Base-by-base conservation (phyloP, 1,140 invertebrate genomes). In the Drosophila suzukii region DNA sequence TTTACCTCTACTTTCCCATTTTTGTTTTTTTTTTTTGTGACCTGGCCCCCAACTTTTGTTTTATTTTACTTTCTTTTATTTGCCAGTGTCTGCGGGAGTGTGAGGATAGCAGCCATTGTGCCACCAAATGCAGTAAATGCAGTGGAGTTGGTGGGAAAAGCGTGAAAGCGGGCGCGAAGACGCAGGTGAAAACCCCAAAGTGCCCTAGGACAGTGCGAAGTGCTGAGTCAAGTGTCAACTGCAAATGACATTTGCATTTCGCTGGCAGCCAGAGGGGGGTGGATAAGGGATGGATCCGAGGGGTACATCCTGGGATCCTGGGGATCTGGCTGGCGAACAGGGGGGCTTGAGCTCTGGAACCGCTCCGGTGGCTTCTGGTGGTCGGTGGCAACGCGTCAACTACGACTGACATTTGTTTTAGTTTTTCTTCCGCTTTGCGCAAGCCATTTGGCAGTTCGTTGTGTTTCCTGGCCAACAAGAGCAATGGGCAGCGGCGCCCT, bases 221-320 rank as follows among this genome's bases (percentile, higher is more conserved):
- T 89, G 84, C 85, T 89, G 84, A 89, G 84, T 89, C 84, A 89
- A 89, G 84, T 89, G 84, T 89, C 84, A 89, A 89, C 84, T 89
- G 84, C 84, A 89, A 89, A 89, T 89, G 84, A 89, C 84, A 89
- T 89, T 89, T 89, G 84, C 84, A 89, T 89, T 89, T 89, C 84
- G 70, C 84, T 84, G 84, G 76, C 75, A 73, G 79, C 27, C 30
- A 32, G 13, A 12, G 30, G 41, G 15, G 46, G 27, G 41, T 53
- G 27, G n/a, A n/a, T 1, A 0, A 4, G 13, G 43, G n/a, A 24
- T 34, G 39, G 50, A 32, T 0, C 51, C 20, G 12, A n/a, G 41
- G 24, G 27, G 7, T 6, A 10, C 32, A 34, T 34, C 32, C 32
- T 34, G 30, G 30, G 30, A 32, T 32, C 30, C 30, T 7, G 32